Conservation (phyloP, 2,888 invertebrate species). For the Periphyllus acericola region DNA sequence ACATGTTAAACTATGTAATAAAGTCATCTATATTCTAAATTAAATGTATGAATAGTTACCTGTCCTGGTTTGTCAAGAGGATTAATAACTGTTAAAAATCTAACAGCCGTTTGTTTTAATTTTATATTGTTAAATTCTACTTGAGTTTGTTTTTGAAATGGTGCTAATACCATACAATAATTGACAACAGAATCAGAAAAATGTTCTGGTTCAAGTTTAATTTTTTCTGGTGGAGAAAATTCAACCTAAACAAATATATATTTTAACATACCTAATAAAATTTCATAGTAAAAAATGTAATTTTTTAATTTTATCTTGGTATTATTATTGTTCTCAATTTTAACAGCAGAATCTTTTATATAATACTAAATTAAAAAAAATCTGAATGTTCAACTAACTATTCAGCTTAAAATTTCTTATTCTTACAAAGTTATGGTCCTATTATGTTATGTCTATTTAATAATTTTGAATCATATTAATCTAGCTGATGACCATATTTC, state of each 20-base stretch:
- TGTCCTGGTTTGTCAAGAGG: slow-evolving; percentile 50
- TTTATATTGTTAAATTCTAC: slow-evolving; percentile 53
- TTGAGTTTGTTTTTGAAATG: slow-evolving; percentile 61
- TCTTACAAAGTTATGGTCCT: not conserved
- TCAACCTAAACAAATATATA: slow-evolving; percentile 33
- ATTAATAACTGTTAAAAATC: slow-evolving; percentile 55
- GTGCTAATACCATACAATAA: slow-evolving; percentile 57
- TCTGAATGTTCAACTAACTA: too few species aligned
- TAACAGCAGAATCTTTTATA: too few species aligned
- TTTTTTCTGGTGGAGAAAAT: slow-evolving; percentile 58
- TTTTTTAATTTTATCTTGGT: not conserved
- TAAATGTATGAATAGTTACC: slow-evolving; percentile 21
- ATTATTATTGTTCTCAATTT: not conserved
- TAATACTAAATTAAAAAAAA: too few species aligned
- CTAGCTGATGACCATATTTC: too few species aligned
- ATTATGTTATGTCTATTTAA: too few species aligned
- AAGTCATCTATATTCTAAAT: not conserved
- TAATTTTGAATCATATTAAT: too few species aligned
- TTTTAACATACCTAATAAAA: not conserved
- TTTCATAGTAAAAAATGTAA: not conserved
- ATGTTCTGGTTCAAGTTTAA: slow-evolving; percentile 8
- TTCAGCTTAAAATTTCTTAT: not conserved
- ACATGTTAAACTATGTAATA: not conserved
- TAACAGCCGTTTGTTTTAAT: slow-evolving; percentile 46
- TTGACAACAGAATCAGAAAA: slow-evolving; percentile 29